phyloP scores from a whole-genome alignment of 2,888 invertebrate species.

The Acanthosepion esculentum region DNA sequence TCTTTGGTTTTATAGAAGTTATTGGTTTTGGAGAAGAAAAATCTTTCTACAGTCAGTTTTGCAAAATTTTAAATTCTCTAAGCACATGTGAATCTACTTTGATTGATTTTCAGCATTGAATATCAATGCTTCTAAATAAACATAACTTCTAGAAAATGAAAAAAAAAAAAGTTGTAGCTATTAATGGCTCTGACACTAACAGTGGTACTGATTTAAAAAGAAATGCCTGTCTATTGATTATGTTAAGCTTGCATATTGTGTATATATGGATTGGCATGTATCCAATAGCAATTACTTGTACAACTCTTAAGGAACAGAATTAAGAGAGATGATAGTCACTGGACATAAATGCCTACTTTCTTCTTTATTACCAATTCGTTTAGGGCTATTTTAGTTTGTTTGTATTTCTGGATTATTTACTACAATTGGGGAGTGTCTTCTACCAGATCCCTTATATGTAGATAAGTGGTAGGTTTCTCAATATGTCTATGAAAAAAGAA shows the following conservation, averaged over 20 bases:
- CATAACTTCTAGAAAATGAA: neutral
- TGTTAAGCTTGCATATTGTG: neutral
- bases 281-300: neutral
- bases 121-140: neutral
- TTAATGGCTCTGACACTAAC: neutral
- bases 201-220: neutral
- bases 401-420: neutral
- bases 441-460: neutral
- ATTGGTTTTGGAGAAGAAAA: neutral
- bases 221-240: neutral
- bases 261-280: neutral
- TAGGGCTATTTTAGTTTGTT: neutral
- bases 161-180: neutral
- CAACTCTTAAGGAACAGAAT: neutral
- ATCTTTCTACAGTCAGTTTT: neutral
- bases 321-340: neutral
- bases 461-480: neutral
- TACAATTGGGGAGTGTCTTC: neutral
- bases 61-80: neutral
- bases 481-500: too few relatives aligned
- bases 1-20: neutral
- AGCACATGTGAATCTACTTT: neutral
- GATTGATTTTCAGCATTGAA: neutral
- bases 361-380: neutral
- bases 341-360: neutral